Evolutionary conservation across 2,888 invertebrate genomes (phyloP), one percentile per base, ranked within the genome.

Genomic region (Liodrosophila aerea): DNA sequence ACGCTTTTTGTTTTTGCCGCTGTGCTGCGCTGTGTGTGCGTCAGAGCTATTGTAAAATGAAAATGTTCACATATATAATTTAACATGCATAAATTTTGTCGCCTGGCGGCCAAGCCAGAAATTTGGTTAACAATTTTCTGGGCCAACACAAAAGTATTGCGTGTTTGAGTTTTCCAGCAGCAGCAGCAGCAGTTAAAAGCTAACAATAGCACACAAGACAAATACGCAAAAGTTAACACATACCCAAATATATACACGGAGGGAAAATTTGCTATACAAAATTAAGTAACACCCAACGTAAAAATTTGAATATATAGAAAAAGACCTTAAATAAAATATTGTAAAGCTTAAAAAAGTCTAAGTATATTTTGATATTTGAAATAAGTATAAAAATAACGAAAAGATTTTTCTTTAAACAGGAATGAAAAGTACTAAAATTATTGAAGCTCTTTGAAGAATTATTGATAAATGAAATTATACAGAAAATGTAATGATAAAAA

Each of bases 121-220:
- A 64, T 75, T 74, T 69, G 60, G 84, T 81, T 84, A 81, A 75
- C 76, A 76, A 71, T 77, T 73, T 85, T 67, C 69, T 65, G 63
- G 63, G 82, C 65, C 65, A 76, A 73, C 74, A 68, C 39, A 64
- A 61, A 61, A 64, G 77, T 72, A 78, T 69, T 67, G 67, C 67
- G 59, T 81, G 66, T 85, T 81, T 81, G 84, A 84, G 84, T 81
- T 83, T 71, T 40, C 54, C 52, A 68, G 60, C 44, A 57, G 56
- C 51, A 40, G 52, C 64, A 51, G 59, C 46, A 43, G 51, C 43
- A 58, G 37, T 39, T 41, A 54, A 68, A 73, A 74, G 68, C 71
- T 60, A 72, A 81, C 72, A 76, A 76, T 71, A 60, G 56, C 64
- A 50, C 34, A 46, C 59, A 67, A 83, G 68, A 66, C 64, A 81